phyloP scores from a whole-genome alignment of 1,140 invertebrate species.

The Pissodes strobi region DNA sequence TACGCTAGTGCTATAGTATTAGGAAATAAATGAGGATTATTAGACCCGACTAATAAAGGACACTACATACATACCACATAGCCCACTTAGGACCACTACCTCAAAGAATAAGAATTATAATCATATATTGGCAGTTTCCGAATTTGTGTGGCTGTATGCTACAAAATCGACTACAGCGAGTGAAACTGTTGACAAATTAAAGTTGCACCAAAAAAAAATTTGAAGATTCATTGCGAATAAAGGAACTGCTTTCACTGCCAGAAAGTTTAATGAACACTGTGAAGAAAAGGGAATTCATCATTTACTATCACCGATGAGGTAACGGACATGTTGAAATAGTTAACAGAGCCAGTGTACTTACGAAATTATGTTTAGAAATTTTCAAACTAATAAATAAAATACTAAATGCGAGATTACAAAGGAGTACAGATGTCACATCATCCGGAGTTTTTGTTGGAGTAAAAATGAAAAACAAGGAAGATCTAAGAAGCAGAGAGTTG shows the following conservation, averaged over 20 bases:
- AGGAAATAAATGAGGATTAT: conserved; percentile 55
- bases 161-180: conserved; percentile 46
- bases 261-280: conserved; percentile 46
- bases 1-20: conserved; percentile 57
- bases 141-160: conserved; percentile 51
- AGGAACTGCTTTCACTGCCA: conserved; percentile 53
- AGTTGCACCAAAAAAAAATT: conserved; percentile 38
- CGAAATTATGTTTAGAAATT: conserved; percentile 39
- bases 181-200: conserved; percentile 42
- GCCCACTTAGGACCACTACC: conserved; percentile 53
- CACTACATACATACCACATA: conserved; percentile 47
- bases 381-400: conserved; percentile 43
- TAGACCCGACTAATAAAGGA: conserved; percentile 40
- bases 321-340: conserved; percentile 51
- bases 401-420: conserved; percentile 50
- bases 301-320: conserved; percentile 46
- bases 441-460: conserved; percentile 50
- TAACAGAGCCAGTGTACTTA: conserved; percentile 45
- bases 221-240: conserved; percentile 49
- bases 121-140: conserved; percentile 53
- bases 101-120: conserved; percentile 52
- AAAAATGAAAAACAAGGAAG: too few species aligned
- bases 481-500: conserved; percentile 34
- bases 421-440: conserved; percentile 49
- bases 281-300: conserved; percentile 42